Percentiles rank a stretch among this genome's conserved stretches.
These are phyloP conservation scores for Drosophila melanosoma DNA, from an alignment of 2,888 invertebrate species.

Conservation along the genomic window DNA sequence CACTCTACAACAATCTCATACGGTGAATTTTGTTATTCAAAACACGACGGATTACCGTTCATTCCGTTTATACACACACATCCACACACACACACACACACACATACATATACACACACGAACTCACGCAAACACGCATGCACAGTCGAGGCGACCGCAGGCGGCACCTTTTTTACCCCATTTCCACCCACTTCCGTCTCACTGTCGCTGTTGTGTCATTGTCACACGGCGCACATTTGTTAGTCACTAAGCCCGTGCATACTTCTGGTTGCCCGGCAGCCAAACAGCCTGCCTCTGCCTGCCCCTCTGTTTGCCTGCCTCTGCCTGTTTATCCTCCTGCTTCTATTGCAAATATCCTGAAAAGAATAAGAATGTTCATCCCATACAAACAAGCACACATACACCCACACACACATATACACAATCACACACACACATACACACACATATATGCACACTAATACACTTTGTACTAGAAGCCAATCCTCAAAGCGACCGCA, in stretches of 20 bases:
- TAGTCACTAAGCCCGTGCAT: slow-evolving; percentile 75
- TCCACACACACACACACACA: slow-evolving; percentile 17
- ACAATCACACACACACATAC: slow-evolving; percentile 4
- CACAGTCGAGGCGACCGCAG: slow-evolving; percentile 50
- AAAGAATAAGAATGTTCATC: slow-evolving; percentile 82
- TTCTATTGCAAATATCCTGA: slow-evolving; percentile 36
- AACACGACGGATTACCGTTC: slow-evolving; percentile 83
- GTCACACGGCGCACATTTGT: slow-evolving; percentile 79
- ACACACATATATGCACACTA: slow-evolving; percentile 6
- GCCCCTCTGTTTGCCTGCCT: slow-evolving; percentile 11
- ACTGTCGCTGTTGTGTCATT: slow-evolving; percentile 53
- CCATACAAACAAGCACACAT: slow-evolving; percentile 50
- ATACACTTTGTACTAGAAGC: slow-evolving; percentile 39
- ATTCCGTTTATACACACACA: slow-evolving; percentile 74
- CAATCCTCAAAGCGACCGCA: slow-evolving; percentile 78
- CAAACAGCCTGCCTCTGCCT: slow-evolving; percentile 27
- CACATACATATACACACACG: not conserved
- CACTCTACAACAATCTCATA: slow-evolving; percentile 71
- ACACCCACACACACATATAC: slow-evolving; percentile 13
- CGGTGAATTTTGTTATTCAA: slow-evolving; percentile 79
- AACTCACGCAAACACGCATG: slow-evolving; percentile 11
- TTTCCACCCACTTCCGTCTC: not conserved
- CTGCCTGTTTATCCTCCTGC: slow-evolving; percentile 14
- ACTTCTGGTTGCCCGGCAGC: slow-evolving; percentile 52
- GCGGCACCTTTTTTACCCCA: slow-evolving; percentile 62